Evolutionary conservation across 1,140 invertebrate genomes (phyloP).

Genomic region (Heliconius hermathena): DNA sequence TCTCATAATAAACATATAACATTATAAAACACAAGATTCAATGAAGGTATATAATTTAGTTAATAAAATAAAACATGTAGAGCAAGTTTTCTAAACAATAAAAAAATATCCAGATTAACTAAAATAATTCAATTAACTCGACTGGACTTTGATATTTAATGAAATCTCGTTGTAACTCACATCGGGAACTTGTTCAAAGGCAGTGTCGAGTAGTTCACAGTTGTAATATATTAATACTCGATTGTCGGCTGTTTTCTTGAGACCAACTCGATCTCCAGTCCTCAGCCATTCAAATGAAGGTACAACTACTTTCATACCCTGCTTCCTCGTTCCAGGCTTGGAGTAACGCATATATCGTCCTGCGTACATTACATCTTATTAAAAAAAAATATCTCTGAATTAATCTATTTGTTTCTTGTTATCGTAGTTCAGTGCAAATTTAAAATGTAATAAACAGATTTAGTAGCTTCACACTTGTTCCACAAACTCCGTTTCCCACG

Average conservation of each 20-base stretch:
- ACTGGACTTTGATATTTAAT: too few species aligned
- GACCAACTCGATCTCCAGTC: conserved; percentile 87
- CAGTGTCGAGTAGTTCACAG: conserved; percentile 62
- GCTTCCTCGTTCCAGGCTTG: conserved; percentile 76
- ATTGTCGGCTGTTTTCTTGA: conserved; percentile 84
- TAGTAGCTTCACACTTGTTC: too few species aligned
- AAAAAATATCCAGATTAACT: too few species aligned
- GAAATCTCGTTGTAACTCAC: conserved; percentile 44
- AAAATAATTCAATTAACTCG: too few species aligned
- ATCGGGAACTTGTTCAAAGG: conserved; percentile 70
- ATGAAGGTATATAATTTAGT: too few species aligned
- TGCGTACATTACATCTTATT: conserved; percentile 43
- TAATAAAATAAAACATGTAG: neutral
- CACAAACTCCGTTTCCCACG: too few species aligned
- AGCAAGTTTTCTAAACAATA: too few species aligned
- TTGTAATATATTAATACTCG: conserved; percentile 82
- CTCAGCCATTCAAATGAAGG: conserved; percentile 91
- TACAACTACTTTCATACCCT: conserved; percentile 84
- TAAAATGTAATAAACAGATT: too few species aligned
- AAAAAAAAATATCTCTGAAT: neutral
- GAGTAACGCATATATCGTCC: conserved; percentile 85
- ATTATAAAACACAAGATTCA: too few species aligned
- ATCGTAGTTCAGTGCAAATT: neutral
- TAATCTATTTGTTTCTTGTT: neutral
- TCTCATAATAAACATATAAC: too few species aligned